A percentile compares a stretch with the other conserved stretches of the same genome.
phyloP scores from a whole-genome alignment of 2,113 vertebrate species.

The Salminus brasiliensis region DNA sequence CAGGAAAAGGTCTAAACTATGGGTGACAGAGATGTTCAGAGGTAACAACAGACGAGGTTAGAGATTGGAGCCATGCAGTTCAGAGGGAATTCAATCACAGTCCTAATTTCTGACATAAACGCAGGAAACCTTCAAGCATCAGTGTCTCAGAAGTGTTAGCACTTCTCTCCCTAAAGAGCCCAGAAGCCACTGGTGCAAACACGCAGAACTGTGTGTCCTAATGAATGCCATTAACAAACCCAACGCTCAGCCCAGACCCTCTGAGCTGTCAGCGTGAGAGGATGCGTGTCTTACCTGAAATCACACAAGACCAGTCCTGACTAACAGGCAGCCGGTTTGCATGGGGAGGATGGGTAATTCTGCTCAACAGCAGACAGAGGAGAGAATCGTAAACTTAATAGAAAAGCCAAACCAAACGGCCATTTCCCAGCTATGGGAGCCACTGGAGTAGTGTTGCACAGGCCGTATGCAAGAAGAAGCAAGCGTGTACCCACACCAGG shows the following conservation, averaged over 20 bases:
- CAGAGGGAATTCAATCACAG: neutral
- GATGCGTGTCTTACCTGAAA: constrained; percentile 45
- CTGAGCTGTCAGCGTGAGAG: constrained; percentile 43
- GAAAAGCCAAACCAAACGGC: no score
- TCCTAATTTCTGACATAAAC: constrained; percentile 34
- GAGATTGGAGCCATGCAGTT: neutral
- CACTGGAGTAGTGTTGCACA: no score
- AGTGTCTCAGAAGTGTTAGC: constrained; percentile 29
- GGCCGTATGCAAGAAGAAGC: no score
- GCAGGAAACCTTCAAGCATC: constrained; percentile 17
- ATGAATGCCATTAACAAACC: constrained; percentile 48
- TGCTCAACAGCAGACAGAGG: constrained; percentile 12
- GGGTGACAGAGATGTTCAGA: neutral
- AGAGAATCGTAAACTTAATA: neutral
- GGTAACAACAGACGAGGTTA: neutral
- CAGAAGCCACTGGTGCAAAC: constrained; percentile 35
- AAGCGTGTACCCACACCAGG: no score
- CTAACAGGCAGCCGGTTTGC: constrained; percentile 5
- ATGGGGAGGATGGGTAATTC: constrained; percentile 25
- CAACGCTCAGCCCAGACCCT: constrained; percentile 30
- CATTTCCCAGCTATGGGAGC: no score
- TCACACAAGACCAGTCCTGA: constrained; percentile 37
- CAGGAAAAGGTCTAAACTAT: neutral
- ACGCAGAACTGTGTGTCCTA: constrained; percentile 42
- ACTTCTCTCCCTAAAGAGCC: constrained; percentile 24